A percentile compares a stretch with the other conserved stretches of the same genome.
Evolutionary conservation across 2,797 vertebrate species (phyloP).

Genomic region (Cryptoprocta ferox): DNA sequence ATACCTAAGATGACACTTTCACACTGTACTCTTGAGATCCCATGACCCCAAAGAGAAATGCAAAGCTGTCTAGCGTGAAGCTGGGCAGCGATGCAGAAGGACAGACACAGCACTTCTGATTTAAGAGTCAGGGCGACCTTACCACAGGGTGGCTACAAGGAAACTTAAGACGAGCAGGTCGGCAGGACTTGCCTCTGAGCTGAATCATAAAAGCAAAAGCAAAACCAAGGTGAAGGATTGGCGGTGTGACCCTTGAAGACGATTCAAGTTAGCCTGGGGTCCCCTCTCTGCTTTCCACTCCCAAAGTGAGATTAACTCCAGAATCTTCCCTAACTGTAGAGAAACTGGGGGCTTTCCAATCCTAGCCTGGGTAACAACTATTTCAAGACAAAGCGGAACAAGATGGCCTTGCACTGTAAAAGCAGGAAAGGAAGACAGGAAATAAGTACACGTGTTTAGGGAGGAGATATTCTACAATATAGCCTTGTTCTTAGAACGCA

Average conservation of each 20-base stretch:
- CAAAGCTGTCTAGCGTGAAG: background rate
- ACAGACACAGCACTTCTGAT: slow-evolving; percentile 4
- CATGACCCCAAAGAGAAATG: background rate
- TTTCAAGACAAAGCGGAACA: slow-evolving; percentile 49
- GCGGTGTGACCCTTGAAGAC: slow-evolving; percentile 45
- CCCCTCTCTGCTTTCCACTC: slow-evolving; percentile 74
- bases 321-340: slow-evolving; percentile 70
- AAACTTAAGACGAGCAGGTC: slow-evolving; percentile 70
- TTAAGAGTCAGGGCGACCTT: slow-evolving; percentile 39
- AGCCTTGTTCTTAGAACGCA: background rate
- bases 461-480: background rate
- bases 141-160: background rate
- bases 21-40: background rate
- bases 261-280: slow-evolving; percentile 76
- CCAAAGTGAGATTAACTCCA: slow-evolving; percentile 60
- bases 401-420: slow-evolving; percentile 38
- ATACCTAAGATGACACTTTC: background rate
- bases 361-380: slow-evolving; percentile 16
- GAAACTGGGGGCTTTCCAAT: slow-evolving; percentile 68
- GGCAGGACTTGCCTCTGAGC: background rate
- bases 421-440: background rate
- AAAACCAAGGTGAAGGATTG: slow-evolving; percentile 62
- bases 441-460: background rate
- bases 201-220: slow-evolving; percentile 51
- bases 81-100: background rate